Evolutionary conservation across 1,140 invertebrate species (phyloP), one percentile per base, ranked within the genome.

Genomic region (Batillaria attramentaria): DNA sequence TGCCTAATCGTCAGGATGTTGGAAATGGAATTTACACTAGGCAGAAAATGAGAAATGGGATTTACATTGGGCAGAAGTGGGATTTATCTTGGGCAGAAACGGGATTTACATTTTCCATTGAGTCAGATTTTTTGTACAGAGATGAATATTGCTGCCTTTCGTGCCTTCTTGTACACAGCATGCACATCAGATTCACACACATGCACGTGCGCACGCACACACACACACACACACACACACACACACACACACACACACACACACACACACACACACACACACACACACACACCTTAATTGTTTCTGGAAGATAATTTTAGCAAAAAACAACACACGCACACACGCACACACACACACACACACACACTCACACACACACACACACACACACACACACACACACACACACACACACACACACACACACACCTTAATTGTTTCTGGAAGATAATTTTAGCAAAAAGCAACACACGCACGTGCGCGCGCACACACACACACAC

Each of bases 401-500:
- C n/a, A n/a, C n/a, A n/a, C n/a, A n/a, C n/a, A n/a, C n/a, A n/a
- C n/a, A n/a, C n/a, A n/a, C n/a, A n/a, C n/a, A n/a, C n/a, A n/a
- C n/a, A n/a, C n/a, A n/a, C n/a, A n/a, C n/a, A n/a, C n/a, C n/a
- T n/a, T n/a, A n/a, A n/a, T n/a, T n/a, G n/a, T n/a, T n/a, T n/a
- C n/a, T n/a, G n/a, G n/a, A n/a, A n/a, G n/a, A n/a, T n/a, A n/a
- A n/a, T n/a, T n/a, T n/a, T n/a, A n/a, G n/a, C n/a, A n/a, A n/a
- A n/a, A n/a, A n/a, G n/a, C n/a, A n/a, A n/a, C n/a, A n/a, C n/a
- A n/a, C n/a, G n/a, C 50, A 16, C 50, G 16, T n/a, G 2, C 2
- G 10, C 2, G 33, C 57, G 33, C 57, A 60, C 57, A 60, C 57
- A 60, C 57, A 60, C 57, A 60, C 57, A 60, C 57, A 60, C 57